Evolutionary conservation across 2,888 invertebrate species (phyloP).

Genomic region (Anoncus sp.): DNA sequence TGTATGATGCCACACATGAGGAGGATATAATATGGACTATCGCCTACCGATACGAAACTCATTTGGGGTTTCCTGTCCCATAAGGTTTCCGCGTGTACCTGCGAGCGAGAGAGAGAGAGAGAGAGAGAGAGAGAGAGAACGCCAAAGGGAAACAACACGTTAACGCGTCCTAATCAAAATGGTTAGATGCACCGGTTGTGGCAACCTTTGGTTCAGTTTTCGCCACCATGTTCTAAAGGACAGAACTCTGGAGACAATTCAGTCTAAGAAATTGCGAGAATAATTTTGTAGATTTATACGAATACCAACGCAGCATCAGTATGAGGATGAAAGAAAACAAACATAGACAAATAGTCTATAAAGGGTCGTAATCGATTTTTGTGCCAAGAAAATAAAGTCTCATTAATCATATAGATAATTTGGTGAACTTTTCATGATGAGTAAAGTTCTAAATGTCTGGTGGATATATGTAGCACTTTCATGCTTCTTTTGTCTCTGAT

Average conservation of each 20-base stretch:
- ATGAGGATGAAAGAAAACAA: too few species aligned
- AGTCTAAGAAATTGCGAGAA: neutral
- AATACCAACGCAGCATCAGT: too few species aligned
- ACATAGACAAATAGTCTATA: too few species aligned
- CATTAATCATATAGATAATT: too few species aligned
- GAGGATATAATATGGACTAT: constrained; percentile 57
- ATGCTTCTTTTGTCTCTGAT: too few species aligned
- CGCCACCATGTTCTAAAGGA: neutral
- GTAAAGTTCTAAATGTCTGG: too few species aligned
- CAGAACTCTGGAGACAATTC: neutral
- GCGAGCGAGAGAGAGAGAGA: constrained; percentile 3
- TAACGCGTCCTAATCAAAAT: neutral
- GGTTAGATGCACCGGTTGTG: constrained; percentile 3
- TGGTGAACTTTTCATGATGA: too few species aligned
- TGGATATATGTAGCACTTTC: too few species aligned
- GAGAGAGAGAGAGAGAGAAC: constrained; percentile 16
- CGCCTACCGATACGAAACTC: constrained; percentile 59
- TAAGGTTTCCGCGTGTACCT: constrained; percentile 47
- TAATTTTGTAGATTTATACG: too few species aligned
- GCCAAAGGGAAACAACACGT: constrained; percentile 31
- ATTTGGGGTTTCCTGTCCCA: constrained; percentile 58
- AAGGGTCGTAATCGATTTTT: too few species aligned
- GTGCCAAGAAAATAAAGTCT: too few species aligned
- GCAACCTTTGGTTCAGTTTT: constrained; percentile 22
- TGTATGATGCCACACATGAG: constrained; percentile 34